phyloP scores from a whole-genome alignment of 2,797 vertebrate genomes.

The Streptopelia turtur region DNA sequence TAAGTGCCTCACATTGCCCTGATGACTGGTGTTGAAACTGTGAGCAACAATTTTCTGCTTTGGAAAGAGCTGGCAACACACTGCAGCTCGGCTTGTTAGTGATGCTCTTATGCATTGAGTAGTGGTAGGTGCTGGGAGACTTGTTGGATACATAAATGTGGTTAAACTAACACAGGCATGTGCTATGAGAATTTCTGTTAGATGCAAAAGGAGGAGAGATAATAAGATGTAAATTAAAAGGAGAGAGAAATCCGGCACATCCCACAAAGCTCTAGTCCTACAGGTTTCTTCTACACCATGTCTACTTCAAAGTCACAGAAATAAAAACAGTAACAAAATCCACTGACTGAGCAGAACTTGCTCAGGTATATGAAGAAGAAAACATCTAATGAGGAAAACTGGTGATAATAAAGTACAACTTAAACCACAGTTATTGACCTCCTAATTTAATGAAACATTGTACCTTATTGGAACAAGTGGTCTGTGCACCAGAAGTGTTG shows the following conservation, averaged over 20 bases:
- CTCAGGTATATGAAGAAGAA: neutral
- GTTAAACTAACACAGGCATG: neutral
- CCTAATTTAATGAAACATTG: neutral
- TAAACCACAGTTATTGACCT: neutral
- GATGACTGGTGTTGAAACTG: neutral
- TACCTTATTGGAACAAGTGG: neutral
- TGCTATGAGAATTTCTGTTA: neutral
- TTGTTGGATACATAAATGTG: neutral
- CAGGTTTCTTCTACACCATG: neutral
- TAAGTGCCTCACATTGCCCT: neutral
- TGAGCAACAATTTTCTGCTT: neutral
- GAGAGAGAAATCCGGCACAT: neutral
- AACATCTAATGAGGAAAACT: neutral
- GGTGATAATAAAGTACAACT: neutral
- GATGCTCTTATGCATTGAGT: neutral
- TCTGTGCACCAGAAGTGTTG: neutral
- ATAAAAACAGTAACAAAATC: neutral
- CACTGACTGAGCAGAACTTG: neutral
- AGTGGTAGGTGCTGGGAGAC: neutral
- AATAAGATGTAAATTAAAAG: neutral
- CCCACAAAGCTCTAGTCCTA: neutral
- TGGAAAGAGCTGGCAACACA: neutral
- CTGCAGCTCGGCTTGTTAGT: neutral
- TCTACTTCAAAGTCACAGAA: neutral
- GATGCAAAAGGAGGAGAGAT: neutral